Percentiles rank a stretch among this genome's conserved stretches.
phyloP scores from a whole-genome alignment of 2,113 vertebrate species.

The Leuciscus idus region DNA sequence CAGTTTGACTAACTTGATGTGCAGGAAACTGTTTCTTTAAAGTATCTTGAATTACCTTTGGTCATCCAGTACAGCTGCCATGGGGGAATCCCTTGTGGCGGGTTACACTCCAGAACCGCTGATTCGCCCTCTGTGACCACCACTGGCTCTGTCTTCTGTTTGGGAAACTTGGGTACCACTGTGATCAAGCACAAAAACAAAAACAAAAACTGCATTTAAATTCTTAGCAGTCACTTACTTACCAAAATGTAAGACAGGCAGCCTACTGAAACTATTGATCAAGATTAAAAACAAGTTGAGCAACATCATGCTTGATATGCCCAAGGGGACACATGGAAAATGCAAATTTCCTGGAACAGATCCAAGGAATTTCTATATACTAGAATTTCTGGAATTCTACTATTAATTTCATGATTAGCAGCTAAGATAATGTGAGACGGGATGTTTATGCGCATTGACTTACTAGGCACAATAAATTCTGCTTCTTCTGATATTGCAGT shows the following conservation, averaged over 20 bases:
- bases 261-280: background rate
- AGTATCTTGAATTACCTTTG: slow-evolving; percentile 72
- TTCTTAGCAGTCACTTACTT: background rate
- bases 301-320: background rate
- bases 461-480: slow-evolving; percentile 84
- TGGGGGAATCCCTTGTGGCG: slow-evolving; percentile 85
- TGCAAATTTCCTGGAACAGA: background rate
- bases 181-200: background rate
- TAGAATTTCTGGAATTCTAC: background rate
- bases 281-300: background rate
- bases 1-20: background rate
- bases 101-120: slow-evolving; percentile 84
- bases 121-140: slow-evolving; percentile 85
- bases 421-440: background rate
- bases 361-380: background rate
- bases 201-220: background rate
- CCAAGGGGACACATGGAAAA: background rate
- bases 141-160: slow-evolving; percentile 80
- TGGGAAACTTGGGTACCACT: slow-evolving; percentile 91
- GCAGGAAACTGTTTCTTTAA: background rate
- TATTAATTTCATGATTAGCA: background rate
- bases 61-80: slow-evolving; percentile 93
- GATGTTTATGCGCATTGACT: slow-evolving; percentile 61
- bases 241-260: background rate
- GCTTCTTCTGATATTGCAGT: slow-evolving; percentile 89